Evolutionary conservation across 64 coral and sea anemone species (phyloP).

Genomic region (Astreopora myriophthalma): DNA sequence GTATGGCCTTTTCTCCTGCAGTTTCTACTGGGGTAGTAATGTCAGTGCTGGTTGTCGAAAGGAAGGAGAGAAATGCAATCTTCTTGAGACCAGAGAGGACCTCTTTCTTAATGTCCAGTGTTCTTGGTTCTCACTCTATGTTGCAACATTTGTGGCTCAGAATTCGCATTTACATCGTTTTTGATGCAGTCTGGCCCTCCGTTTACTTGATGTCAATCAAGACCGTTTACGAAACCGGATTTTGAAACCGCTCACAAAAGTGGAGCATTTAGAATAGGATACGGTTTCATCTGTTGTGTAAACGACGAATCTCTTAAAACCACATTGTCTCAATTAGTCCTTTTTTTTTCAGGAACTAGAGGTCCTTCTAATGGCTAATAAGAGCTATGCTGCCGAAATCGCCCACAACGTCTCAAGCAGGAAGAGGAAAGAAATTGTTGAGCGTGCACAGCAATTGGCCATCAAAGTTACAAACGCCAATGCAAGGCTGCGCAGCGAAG

Average conservation of each 20-base stretch:
- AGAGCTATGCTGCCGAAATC: constrained; percentile 93
- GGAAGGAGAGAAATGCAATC: constrained; percentile 97
- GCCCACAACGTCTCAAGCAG: constrained; percentile 95
- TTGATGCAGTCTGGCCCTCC: too few relatives aligned
- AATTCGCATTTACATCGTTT: too few relatives aligned
- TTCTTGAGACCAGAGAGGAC: constrained; percentile 89
- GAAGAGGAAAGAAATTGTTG: constrained; percentile 96
- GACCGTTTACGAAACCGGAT: too few relatives aligned
- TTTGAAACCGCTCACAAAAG: too few relatives aligned
- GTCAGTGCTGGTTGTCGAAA: constrained; percentile 86
- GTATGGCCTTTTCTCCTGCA: not conserved
- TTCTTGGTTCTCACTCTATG: constrained; percentile 92
- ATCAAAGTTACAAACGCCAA: constrained; percentile 97
- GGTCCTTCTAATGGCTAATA: constrained; percentile 95
- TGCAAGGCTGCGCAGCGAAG: constrained; percentile 95
- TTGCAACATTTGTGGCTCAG: constrained; percentile 76
- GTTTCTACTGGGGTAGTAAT: constrained; percentile 75
- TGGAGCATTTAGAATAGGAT: too few relatives aligned
- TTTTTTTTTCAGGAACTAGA: constrained; percentile 85
- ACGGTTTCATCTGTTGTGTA: too few relatives aligned
- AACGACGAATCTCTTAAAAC: too few relatives aligned
- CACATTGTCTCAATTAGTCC: not conserved
- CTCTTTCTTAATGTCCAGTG: constrained; percentile 89
- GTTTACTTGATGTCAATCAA: too few relatives aligned
- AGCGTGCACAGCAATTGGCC: constrained; percentile 90